Evolutionary conservation across 1,140 invertebrate genomes (phyloP), one percentile per base, ranked within the genome.

Genomic region (Sipha flava): DNA sequence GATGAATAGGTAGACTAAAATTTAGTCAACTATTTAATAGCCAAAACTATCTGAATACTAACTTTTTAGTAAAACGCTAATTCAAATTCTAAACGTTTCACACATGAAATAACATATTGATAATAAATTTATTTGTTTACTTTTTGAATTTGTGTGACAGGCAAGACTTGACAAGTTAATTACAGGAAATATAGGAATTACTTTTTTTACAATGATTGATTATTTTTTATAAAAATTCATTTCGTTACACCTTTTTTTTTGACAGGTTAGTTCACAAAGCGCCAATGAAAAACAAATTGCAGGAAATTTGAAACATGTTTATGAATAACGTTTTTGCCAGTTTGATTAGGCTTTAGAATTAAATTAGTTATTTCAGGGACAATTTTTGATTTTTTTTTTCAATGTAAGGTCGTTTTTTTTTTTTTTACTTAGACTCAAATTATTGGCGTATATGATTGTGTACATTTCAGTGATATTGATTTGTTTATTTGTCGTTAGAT

Each of bases 261-360:
- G 62, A 16, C 34, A 23, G 37, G 10, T 70, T 21, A 16, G 9
- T 12, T 29, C 40, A 70, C 40, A 29, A 70, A 29, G 43, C 16
- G 26, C n/a, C 14, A 26, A 45, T 26, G 2, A 68, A 26, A 70
- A 7, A 29, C 16, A 70, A 70, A 70, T 47, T 70, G 66, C 66
- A 70, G 66, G 66, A 70, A 70, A 70, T 70, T 70, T 70, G 16
- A 70, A 70, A 70, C 6, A 43, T 26, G 40, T 70, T 47, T 16
- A 43, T 47, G 64, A 68, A 45, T 29, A 70, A 70, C 23, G 3
- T 9, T 70, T 47, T 47, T 66, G 3, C n/a, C 12, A 21, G 23
- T 66, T 23, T 23, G 37, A 23, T 16, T 70, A 43, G 43, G 40
- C 66, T 40, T 70, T 29, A 26, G 16, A 47, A 29, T 70, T n/a